phyloP scores from a whole-genome alignment of 1,140 invertebrate genomes.

The Drosophila subpulchrella region DNA sequence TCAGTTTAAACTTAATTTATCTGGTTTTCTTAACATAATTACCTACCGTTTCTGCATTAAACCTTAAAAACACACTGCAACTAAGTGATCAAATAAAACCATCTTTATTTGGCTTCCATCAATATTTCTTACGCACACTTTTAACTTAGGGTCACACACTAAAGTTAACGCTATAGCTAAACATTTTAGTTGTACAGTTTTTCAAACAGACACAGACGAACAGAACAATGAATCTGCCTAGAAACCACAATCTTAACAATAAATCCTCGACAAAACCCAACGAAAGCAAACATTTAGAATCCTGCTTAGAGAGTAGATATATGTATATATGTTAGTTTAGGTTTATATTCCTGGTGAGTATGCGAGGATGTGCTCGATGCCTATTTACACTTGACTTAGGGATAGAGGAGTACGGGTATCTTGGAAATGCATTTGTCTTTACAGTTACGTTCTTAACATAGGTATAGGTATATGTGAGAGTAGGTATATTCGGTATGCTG shows the following conservation, averaged over 20 bases:
- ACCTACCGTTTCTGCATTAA: not conserved
- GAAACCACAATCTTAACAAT: conserved; percentile 62
- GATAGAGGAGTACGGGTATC: conserved; percentile 27
- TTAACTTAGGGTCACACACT: conserved; percentile 52
- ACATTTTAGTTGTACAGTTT: conserved; percentile 58
- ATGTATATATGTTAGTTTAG: conserved; percentile 12
- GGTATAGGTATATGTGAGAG: conserved; percentile 43
- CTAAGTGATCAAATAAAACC: conserved; percentile 54
- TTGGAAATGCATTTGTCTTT: conserved; percentile 45
- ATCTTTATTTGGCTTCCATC: conserved; percentile 67
- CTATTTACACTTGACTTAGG: conserved; percentile 76
- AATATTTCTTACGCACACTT: conserved; percentile 36
- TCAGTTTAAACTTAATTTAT: not conserved
- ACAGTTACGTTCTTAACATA: conserved; percentile 61
- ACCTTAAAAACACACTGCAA: not conserved
- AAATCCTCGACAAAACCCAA: conserved; percentile 38
- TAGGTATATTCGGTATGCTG: conserved; percentile 47
- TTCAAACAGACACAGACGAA: conserved; percentile 61
- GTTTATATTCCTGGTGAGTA: conserved; percentile 24
- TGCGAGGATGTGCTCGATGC: conserved; percentile 29
- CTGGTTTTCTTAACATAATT: not conserved
- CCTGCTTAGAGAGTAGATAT: conserved; percentile 34
- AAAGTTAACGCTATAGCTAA: conserved; percentile 55
- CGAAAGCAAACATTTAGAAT: conserved; percentile 39
- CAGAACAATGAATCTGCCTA: conserved; percentile 43